phyloP scores from a whole-genome alignment of 2,113 vertebrate species.

The Gadus chalcogrammus region DNA sequence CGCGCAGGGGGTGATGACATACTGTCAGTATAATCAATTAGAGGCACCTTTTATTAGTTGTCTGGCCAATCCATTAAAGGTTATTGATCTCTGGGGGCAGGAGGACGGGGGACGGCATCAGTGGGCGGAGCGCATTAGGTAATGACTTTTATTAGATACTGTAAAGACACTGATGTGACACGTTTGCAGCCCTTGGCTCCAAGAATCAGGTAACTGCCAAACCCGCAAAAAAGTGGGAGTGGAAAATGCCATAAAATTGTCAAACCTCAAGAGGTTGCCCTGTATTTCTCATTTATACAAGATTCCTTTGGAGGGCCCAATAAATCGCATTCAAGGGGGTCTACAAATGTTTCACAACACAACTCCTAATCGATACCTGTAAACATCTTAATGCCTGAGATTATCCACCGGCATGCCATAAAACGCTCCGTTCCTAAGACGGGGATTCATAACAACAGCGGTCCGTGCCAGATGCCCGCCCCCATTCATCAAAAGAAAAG shows the following conservation, averaged over 20 bases:
- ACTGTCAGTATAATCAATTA: slow-evolving; percentile 49
- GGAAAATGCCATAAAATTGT: slow-evolving; percentile 35
- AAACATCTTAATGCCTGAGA: not conserved
- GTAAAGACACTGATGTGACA: slow-evolving; percentile 36
- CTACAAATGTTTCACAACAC: not conserved
- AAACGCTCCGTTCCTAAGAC: too few species aligned
- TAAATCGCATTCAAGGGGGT: slow-evolving; percentile 22
- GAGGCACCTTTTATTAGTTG: slow-evolving; percentile 47
- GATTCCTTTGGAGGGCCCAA: slow-evolving; percentile 15
- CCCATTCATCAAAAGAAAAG: too few species aligned
- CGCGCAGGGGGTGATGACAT: slow-evolving; percentile 12
- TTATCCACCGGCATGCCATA: too few species aligned
- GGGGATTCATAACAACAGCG: too few species aligned
- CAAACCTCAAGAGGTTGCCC: slow-evolving; percentile 4
- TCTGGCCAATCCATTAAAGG: slow-evolving; percentile 46
- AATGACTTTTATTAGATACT: slow-evolving; percentile 49
- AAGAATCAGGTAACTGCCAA: slow-evolving; percentile 35
- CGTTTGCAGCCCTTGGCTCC: slow-evolving; percentile 33
- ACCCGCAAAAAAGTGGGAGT: slow-evolving; percentile 7
- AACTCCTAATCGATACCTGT: slow-evolving; percentile 22
- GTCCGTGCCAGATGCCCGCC: too few species aligned
- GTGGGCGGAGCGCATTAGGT: slow-evolving; percentile 37
- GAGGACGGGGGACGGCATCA: too few species aligned
- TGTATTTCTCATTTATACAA: slow-evolving; percentile 39
- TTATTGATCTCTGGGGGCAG: slow-evolving; percentile 38